Percentiles rank a stretch among this genome's conserved stretches.
Evolutionary conservation across 2,888 invertebrate species (phyloP).

Genomic region (Agriotes lineatus): DNA sequence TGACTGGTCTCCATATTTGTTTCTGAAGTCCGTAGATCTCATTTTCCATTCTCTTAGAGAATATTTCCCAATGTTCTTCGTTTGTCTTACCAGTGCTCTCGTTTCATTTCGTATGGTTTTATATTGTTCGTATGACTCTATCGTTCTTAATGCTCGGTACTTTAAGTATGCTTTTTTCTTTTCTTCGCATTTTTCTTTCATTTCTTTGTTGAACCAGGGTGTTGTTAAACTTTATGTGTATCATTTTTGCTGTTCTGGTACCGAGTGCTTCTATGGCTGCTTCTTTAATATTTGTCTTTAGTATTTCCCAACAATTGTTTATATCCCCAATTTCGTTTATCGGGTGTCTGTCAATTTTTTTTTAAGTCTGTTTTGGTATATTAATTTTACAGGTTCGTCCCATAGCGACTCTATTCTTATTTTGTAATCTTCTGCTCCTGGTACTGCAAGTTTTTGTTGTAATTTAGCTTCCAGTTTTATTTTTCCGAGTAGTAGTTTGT

Average conservation of each 20-base stretch:
- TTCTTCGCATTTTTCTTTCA: not conserved
- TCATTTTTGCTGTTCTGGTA: not conserved
- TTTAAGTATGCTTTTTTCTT: not conserved
- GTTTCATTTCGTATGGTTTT: too few species aligned
- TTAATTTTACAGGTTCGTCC: too few species aligned
- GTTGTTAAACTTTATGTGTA: not conserved
- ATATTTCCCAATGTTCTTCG: too few species aligned
- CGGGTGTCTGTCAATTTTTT: too few species aligned
- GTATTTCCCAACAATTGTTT: not conserved
- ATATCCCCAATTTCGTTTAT: not conserved
- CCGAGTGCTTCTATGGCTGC: not conserved
- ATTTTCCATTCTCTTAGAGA: too few species aligned
- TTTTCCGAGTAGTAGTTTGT: not conserved
- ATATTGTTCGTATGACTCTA: too few species aligned
- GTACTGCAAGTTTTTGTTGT: not conserved
- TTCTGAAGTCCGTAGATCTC: conserved; percentile 13
- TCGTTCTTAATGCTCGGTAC: too few species aligned
- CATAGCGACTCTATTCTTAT: not conserved
- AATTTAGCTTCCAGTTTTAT: not conserved
- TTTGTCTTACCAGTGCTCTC: too few species aligned
- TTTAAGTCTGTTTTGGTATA: too few species aligned
- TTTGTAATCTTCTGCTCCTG: not conserved
- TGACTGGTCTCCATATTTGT: not conserved
- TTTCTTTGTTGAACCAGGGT: not conserved
- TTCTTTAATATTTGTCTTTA: not conserved